Percentiles rank a stretch among this genome's conserved stretches.
phyloP scores from a whole-genome alignment of 1,140 invertebrate species.

The Panagrolaimus sp. region DNA sequence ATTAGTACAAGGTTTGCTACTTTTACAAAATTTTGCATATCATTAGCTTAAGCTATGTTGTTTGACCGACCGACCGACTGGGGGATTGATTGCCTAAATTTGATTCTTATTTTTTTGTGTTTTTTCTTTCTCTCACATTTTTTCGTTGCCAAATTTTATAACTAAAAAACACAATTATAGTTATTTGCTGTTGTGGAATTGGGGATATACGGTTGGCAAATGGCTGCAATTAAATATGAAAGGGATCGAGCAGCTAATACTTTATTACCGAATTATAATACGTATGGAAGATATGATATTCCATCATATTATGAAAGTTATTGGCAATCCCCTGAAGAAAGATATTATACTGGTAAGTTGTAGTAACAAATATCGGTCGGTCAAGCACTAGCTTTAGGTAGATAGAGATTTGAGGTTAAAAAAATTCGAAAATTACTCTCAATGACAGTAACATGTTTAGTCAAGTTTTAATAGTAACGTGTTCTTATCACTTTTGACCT shows the following conservation, averaged over 20 bases:
- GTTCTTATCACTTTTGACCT: no score
- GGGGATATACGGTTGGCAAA: slow-evolving; percentile 55
- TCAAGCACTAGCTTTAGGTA: no score
- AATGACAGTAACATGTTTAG: no score
- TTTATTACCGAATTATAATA: slow-evolving; percentile 55
- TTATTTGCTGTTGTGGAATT: slow-evolving; percentile 42
- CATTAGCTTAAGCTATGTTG: no score
- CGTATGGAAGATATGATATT: slow-evolving; percentile 53
- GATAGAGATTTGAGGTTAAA: no score
- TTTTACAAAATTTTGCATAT: background rate
- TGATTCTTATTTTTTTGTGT: no score
- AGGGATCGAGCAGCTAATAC: slow-evolving; percentile 56
- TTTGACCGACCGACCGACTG: slow-evolving; percentile 13
- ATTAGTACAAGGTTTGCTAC: slow-evolving; percentile 45
- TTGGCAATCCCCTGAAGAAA: slow-evolving; percentile 50
- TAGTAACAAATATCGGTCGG: background rate
- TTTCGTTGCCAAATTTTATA: no score
- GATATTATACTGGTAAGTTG: slow-evolving; percentile 51
- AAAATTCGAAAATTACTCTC: no score
- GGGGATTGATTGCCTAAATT: no score
- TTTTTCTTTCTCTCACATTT: no score
- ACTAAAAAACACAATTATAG: background rate
- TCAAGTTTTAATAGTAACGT: no score
- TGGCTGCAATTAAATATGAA: slow-evolving; percentile 58
- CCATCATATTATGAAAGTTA: slow-evolving; percentile 54